phyloP scores from a whole-genome alignment of 2,888 invertebrate genomes.

The Chouioia cunea region DNA sequence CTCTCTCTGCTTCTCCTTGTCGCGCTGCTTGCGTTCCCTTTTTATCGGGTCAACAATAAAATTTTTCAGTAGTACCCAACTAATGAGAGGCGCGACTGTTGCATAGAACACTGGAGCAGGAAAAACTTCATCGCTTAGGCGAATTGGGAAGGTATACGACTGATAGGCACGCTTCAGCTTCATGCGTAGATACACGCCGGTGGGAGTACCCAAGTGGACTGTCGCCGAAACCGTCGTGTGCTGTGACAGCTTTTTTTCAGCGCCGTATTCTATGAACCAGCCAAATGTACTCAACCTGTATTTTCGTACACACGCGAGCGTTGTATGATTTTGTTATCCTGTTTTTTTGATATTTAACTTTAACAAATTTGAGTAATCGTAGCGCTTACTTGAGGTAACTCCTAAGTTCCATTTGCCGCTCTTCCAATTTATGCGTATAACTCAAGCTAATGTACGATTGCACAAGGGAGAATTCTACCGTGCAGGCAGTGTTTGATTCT shows the following conservation, averaged over 20 bases:
- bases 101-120: slow-evolving; percentile 95
- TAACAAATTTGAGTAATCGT: background rate
- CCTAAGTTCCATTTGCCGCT: slow-evolving; percentile 83
- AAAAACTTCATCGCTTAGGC: slow-evolving; percentile 89
- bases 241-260: slow-evolving; percentile 92
- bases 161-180: slow-evolving; percentile 90
- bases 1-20: slow-evolving; percentile 86
- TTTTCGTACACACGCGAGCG: too few species aligned
- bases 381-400: slow-evolving; percentile 83
- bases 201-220: slow-evolving; percentile 86
- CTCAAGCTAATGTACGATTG: slow-evolving; percentile 83
- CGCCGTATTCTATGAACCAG: slow-evolving; percentile 88
- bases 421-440: slow-evolving; percentile 84
- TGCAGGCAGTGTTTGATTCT: slow-evolving; percentile 63
- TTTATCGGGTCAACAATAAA: slow-evolving; percentile 88
- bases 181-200: slow-evolving; percentile 89
- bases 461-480: slow-evolving; percentile 85
- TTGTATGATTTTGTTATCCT: too few species aligned
- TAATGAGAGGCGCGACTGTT: slow-evolving; percentile 86
- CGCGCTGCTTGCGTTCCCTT: slow-evolving; percentile 81
- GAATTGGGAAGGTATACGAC: slow-evolving; percentile 89
- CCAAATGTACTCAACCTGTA: slow-evolving; percentile 87
- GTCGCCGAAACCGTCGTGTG: slow-evolving; percentile 89
- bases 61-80: slow-evolving; percentile 86
- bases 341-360: background rate